Evolutionary conservation across 2,113 vertebrate genomes (phyloP).

Genomic region (Mesocricetus auratus): DNA sequence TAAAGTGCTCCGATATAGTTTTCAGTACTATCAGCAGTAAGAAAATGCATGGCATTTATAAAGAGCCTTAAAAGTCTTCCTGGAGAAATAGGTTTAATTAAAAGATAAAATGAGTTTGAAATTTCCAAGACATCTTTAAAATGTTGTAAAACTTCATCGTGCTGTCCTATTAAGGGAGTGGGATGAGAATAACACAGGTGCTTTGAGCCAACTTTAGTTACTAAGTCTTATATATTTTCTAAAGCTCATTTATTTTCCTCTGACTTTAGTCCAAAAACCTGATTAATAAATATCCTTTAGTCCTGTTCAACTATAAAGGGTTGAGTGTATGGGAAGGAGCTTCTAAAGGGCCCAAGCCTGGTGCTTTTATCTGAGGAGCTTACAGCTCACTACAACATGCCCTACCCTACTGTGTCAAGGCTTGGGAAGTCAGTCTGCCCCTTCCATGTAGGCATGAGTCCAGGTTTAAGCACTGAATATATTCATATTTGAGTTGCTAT

Average conservation of each 20-base stretch:
- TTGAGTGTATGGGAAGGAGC: background rate
- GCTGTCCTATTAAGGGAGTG: slow-evolving; percentile 30
- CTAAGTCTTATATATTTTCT: slow-evolving; percentile 14
- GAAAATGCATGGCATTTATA: slow-evolving; percentile 86
- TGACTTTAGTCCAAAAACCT: slow-evolving; percentile 56
- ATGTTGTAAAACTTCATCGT: slow-evolving; percentile 84
- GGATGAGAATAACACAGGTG: slow-evolving; percentile 42
- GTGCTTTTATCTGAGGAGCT: slow-evolving; percentile 15
- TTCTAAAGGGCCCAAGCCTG: slow-evolving; percentile 57
- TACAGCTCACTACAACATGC: background rate
- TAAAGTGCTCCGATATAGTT: slow-evolving; percentile 88
- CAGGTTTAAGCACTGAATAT: slow-evolving; percentile 19
- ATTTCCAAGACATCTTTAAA: slow-evolving; percentile 85
- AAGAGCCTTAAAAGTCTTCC: slow-evolving; percentile 84
- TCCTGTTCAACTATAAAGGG: slow-evolving; percentile 41
- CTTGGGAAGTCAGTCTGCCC: slow-evolving; percentile 53
- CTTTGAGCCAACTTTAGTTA: slow-evolving; percentile 7
- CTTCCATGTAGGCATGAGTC: background rate
- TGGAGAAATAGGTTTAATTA: slow-evolving; percentile 87
- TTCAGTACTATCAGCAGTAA: slow-evolving; percentile 87
- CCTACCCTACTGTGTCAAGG: background rate
- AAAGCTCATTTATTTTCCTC: slow-evolving; percentile 40
- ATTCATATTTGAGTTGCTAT: slow-evolving; percentile 64
- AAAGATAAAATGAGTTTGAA: slow-evolving; percentile 86
- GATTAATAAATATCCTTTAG: slow-evolving; percentile 61